A percentile compares a stretch with the other conserved stretches of the same genome.
Evolutionary conservation across 2,888 invertebrate genomes (phyloP).

Genomic region (Drosophila ustulata): DNA sequence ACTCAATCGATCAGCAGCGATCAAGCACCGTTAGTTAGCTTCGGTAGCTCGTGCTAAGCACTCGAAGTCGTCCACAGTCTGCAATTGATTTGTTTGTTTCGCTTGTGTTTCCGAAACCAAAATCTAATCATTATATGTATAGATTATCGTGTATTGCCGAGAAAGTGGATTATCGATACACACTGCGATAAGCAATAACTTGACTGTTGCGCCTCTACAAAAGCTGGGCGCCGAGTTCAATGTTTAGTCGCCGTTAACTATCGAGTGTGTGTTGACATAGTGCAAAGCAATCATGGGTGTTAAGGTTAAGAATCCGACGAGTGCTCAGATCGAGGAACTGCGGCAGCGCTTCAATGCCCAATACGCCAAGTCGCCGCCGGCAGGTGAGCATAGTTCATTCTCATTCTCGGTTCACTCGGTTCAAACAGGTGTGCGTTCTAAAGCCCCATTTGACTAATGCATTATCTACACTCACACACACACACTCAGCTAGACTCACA

Average conservation of each 20-base stretch:
- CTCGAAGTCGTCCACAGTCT: slow-evolving; percentile 19
- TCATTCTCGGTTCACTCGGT: background rate
- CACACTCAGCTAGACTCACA: background rate
- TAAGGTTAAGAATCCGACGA: slow-evolving; percentile 68
- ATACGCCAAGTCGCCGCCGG: slow-evolving; percentile 74
- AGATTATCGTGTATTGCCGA: slow-evolving; percentile 28
- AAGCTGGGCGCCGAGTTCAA: slow-evolving; percentile 28
- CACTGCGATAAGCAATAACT: slow-evolving; percentile 53
- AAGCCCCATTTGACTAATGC: background rate
- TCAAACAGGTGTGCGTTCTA: slow-evolving; percentile 6
- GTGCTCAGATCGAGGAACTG: slow-evolving; percentile 80
- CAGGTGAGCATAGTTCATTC: slow-evolving; percentile 63
- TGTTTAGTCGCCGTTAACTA: slow-evolving; percentile 42
- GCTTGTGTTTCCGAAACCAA: slow-evolving; percentile 14
- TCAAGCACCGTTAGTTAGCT: slow-evolving; percentile 65
- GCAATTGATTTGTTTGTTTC: slow-evolving; percentile 14
- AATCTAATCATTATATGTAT: slow-evolving; percentile 58
- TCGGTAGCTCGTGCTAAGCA: slow-evolving; percentile 50
- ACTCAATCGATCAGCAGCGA: slow-evolving; percentile 24
- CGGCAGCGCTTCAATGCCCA: slow-evolving; percentile 81
- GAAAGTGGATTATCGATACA: slow-evolving; percentile 69
- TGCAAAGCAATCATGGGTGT: slow-evolving; percentile 61
- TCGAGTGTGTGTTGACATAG: slow-evolving; percentile 31
- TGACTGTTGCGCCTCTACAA: slow-evolving; percentile 29
- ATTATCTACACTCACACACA: background rate